Base-by-base conservation (phyloP, 2,797 vertebrate genomes). In the Brachymystax lenok region DNA sequence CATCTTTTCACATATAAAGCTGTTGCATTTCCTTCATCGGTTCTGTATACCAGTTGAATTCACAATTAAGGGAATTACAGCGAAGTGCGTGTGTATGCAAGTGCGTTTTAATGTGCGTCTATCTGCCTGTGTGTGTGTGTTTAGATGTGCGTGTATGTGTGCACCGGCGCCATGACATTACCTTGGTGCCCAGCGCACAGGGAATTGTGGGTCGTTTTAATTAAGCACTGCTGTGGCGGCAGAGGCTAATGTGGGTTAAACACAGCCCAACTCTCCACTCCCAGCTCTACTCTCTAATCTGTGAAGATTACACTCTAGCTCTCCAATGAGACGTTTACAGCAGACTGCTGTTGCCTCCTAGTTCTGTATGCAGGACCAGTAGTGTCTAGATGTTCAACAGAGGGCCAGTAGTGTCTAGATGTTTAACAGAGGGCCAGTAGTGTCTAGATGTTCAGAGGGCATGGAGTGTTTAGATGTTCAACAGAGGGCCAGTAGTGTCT, bases 231-330 rank as follows among this genome's bases (percentile, higher is more conserved):
- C 61, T 10, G 30, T 5, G 10, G 35, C 51, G 28, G 40, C 12
- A 75, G 64, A 82, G 86, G 79, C 84, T 88, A 87, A 88, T 87
- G 79, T 85, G 83, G 80, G 89, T 92, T 90, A 88, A 88, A 90
- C 89, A 82, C 77, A 74, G 77, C 79, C 77, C 27, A 63, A 77
- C 68, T 79, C 81, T 59, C 2, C 68, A n/a, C 73, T 40, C 52
- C n/a, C 63, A 52, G 3, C 46, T 63, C 27, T 69, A 30, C 6
- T 21, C 72, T 82, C 56, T 61, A 46, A 59, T 66, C 24, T 74
- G 79, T 78, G 69, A 80, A 68, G 66, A 79, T 74, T 59, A 76
- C 27, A 24, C 74, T 74, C 21, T 12, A 28, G 6, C 14, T 14
- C 66, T 71, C 66, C 51, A 8, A 12, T 3, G 66, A 68, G 64